Evolutionary conservation across 2,797 vertebrate species (phyloP).

Genomic region (Pseudocheirus occidentalis): DNA sequence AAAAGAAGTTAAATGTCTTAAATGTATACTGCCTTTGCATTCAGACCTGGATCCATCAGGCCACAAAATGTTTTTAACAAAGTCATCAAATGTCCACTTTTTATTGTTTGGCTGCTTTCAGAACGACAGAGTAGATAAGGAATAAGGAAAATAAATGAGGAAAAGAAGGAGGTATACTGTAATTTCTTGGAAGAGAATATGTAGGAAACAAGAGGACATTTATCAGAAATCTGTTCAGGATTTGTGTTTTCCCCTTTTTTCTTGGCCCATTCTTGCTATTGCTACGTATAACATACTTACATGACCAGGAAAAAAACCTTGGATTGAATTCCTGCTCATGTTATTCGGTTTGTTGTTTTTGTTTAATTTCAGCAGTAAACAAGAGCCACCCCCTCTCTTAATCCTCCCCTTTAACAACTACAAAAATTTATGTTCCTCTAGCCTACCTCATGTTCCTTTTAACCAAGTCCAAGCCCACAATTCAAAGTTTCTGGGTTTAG

Average conservation of each 20-base stretch:
- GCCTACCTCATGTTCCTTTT: slow-evolving; percentile 44
- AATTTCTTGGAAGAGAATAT: neutral
- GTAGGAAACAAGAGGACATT: neutral
- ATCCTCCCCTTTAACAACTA: neutral
- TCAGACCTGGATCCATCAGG: neutral
- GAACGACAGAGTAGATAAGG: slow-evolving; percentile 36
- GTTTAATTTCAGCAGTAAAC: slow-evolving; percentile 12
- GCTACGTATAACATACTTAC: slow-evolving; percentile 1
- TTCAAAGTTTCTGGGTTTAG: slow-evolving; percentile 30
- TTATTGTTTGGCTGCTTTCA: slow-evolving; percentile 1
- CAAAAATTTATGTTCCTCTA: neutral
- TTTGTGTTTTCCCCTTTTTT: neutral
- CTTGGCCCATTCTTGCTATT: neutral
- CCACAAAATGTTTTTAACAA: neutral
- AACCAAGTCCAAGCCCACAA: slow-evolving; percentile 15
- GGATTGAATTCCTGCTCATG: slow-evolving; percentile 49
- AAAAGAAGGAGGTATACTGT: neutral
- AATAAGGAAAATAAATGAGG: slow-evolving; percentile 10
- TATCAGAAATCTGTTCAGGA: neutral
- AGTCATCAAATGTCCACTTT: neutral
- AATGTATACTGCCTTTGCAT: neutral
- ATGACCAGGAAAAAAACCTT: slow-evolving; percentile 36
- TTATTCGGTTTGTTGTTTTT: too few species aligned
- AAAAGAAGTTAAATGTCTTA: slow-evolving; percentile 6
- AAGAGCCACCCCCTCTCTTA: neutral